Percentiles rank a stretch among this genome's conserved stretches.
phyloP scores from a whole-genome alignment of 2,113 vertebrate species.

The Plecotus auritus region DNA sequence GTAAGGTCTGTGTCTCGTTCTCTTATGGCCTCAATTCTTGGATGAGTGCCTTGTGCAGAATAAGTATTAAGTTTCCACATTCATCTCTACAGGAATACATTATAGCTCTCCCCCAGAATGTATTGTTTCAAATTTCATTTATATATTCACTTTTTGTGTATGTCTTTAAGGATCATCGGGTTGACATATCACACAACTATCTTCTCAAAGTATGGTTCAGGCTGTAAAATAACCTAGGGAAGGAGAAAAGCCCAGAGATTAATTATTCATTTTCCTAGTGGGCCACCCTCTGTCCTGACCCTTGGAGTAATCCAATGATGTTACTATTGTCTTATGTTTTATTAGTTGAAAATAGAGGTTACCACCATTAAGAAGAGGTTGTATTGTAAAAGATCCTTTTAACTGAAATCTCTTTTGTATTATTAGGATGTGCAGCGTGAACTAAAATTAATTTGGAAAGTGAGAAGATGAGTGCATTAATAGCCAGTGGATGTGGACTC shows the following conservation, averaged over 20 bases:
- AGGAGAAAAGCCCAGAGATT: not conserved
- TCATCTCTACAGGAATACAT: not conserved
- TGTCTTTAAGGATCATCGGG: not conserved
- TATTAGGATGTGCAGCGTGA: constrained; percentile 10
- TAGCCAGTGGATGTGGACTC: not conserved
- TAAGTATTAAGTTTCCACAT: not conserved
- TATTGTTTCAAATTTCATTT: not conserved
- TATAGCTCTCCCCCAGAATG: not conserved
- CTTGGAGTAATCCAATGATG: constrained; percentile 14
- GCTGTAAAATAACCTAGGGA: not conserved
- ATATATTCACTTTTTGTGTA: not conserved
- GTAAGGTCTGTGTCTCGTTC: not conserved
- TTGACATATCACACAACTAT: not conserved
- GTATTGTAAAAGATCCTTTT: constrained; percentile 23
- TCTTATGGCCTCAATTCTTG: not conserved
- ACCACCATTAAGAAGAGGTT: not conserved
- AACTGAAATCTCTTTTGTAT: constrained; percentile 20
- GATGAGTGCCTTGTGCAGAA: not conserved
- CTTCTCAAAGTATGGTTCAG: not conserved
- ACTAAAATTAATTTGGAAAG: not conserved
- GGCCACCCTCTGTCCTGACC: not conserved
- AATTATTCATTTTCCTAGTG: not conserved
- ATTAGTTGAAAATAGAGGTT: not conserved
- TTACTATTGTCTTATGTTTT: not conserved
- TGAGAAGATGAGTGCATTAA: constrained; percentile 5